Conservation (phyloP, 1,140 invertebrate species). For the Bombus balteatus region DNA sequence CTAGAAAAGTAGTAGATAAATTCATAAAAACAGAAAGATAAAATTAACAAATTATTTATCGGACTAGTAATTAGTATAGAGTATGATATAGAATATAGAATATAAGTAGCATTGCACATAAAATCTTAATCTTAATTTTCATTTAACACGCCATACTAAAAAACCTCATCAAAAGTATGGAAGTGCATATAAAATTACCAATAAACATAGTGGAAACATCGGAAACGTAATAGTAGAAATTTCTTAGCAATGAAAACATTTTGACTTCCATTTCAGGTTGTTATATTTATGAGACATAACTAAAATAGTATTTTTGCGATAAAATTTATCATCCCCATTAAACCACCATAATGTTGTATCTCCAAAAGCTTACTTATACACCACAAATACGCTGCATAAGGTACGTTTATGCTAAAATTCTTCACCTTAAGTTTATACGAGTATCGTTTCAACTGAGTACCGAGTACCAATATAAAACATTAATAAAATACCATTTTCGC, state of each 20-base stretch:
- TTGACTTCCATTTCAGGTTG: not conserved
- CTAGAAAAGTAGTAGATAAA: too few relatives aligned
- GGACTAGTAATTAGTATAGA: too few relatives aligned
- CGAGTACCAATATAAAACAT: too few relatives aligned
- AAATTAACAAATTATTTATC: not conserved
- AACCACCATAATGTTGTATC: not conserved
- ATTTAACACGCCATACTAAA: too few relatives aligned
- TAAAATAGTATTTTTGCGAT: not conserved
- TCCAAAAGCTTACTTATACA: not conserved
- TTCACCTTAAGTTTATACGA: not conserved
- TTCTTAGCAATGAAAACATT: too few relatives aligned
- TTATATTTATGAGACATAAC: not conserved
- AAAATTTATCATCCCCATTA: not conserved
- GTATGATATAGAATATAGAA: too few relatives aligned
- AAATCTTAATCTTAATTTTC: too few relatives aligned
- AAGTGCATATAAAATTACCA: too few relatives aligned
- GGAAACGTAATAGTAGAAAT: not conserved
- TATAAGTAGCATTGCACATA: too few relatives aligned
- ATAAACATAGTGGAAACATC: too few relatives aligned
- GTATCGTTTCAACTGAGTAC: not conserved
- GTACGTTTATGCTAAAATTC: not conserved
- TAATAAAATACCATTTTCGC: not conserved
- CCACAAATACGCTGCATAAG: not conserved
- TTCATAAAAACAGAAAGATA: too few relatives aligned
- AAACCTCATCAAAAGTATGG: too few relatives aligned